These are phyloP conservation scores for Drosophila mulleri DNA, from an alignment of 2,888 invertebrate genomes.

Conservation along the genomic window DNA sequence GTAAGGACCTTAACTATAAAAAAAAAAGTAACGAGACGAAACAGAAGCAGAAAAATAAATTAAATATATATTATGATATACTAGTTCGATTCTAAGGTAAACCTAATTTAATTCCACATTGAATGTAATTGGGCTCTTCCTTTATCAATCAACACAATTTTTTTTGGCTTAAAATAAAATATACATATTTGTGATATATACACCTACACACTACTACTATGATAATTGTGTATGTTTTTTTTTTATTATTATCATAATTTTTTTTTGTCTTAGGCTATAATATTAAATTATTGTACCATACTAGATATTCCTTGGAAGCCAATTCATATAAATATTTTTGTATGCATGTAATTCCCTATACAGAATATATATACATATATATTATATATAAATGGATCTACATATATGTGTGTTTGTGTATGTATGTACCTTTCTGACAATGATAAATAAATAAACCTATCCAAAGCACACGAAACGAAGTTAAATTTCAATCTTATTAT, in stretches of 20 bases:
- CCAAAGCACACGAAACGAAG: conserved; percentile 3
- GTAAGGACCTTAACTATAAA: conserved; percentile 36
- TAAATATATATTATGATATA: neutral
- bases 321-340: conserved; percentile 65
- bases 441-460: conserved; percentile 42
- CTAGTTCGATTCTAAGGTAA: conserved; percentile 3
- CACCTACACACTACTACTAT: conserved; percentile 46
- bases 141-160: conserved; percentile 1
- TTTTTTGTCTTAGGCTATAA: conserved; percentile 48
- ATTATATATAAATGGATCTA: conserved; percentile 34
- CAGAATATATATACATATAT: neutral
- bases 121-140: neutral
- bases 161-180: conserved; percentile 55
- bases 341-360: conserved; percentile 63
- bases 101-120: conserved; percentile 1
- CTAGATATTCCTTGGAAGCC: conserved; percentile 63
- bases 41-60: neutral
- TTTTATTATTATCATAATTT: neutral
- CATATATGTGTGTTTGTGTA: conserved; percentile 6
- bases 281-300: conserved; percentile 69
- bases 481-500: conserved; percentile 2
- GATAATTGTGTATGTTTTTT: conserved; percentile 13
- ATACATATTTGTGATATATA: conserved; percentile 76
- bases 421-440: conserved; percentile 34
- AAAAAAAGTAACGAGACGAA: neutral